Conservation (phyloP, 2,888 invertebrate genomes). For the Sarcophaga caerulescens region DNA sequence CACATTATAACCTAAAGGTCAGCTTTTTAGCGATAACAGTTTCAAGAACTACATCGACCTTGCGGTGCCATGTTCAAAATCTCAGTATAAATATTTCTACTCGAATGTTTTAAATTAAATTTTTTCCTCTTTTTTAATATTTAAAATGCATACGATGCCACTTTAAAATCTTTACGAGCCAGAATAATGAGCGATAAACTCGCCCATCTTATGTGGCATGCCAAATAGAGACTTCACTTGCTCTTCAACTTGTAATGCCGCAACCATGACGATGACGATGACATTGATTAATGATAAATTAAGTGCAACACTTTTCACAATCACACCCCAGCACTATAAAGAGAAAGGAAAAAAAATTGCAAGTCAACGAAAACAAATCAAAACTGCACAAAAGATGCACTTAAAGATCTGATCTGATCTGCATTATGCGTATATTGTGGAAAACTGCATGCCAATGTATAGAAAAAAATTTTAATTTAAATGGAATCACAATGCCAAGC, state of each 20-base stretch:
- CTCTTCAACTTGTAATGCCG: not conserved
- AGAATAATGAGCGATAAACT: too few species aligned
- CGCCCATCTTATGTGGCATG: too few species aligned
- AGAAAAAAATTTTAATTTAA: slow-evolving; percentile 44
- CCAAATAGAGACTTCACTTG: too few species aligned
- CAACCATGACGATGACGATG: slow-evolving; percentile 42
- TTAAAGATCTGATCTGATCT: slow-evolving; percentile 15
- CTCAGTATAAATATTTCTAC: too few species aligned
- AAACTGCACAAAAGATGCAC: slow-evolving; percentile 31
- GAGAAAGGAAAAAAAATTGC: not conserved
- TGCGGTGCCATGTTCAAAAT: too few species aligned
- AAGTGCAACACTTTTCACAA: slow-evolving; percentile 72
- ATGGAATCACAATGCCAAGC: slow-evolving; percentile 16
- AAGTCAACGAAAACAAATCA: slow-evolving; percentile 20
- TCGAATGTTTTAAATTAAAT: too few species aligned
- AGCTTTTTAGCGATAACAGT: too few species aligned
- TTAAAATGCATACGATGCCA: too few species aligned
- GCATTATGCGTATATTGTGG: slow-evolving; percentile 27
- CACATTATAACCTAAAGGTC: too few species aligned
- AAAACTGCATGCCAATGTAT: slow-evolving; percentile 49
- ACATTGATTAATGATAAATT: slow-evolving; percentile 76
- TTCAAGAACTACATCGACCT: too few species aligned
- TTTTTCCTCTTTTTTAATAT: too few species aligned
- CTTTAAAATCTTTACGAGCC: too few species aligned
- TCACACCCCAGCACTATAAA: slow-evolving; percentile 34